Conservation (phyloP, 2,113 vertebrate species). For the Alexandromys fortis region DNA sequence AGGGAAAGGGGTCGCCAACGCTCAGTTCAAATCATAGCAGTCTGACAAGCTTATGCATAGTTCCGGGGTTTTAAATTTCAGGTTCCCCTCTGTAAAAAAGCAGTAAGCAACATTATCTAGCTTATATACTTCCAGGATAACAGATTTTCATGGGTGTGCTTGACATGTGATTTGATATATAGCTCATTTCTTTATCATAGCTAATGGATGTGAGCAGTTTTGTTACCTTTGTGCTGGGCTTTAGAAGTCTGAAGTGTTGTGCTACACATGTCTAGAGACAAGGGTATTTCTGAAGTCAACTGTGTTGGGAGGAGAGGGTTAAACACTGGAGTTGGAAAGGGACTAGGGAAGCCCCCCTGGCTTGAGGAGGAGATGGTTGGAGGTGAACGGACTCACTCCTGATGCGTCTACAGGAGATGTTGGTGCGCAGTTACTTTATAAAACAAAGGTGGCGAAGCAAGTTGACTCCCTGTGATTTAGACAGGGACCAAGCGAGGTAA, state of each 20-base stretch:
- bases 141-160: background rate
- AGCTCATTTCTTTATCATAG: background rate
- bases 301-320: background rate
- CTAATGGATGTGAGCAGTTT: background rate
- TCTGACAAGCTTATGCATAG: background rate
- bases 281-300: background rate
- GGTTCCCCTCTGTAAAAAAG: background rate
- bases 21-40: background rate
- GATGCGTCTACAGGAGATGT: background rate
- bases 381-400: background rate
- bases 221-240: background rate
- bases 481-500: background rate
- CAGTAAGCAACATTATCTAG: background rate
- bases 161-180: background rate
- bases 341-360: accelerated
- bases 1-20: background rate
- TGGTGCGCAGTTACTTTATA: background rate
- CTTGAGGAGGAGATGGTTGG: background rate
- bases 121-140: background rate
- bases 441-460: slow-evolving; percentile 8
- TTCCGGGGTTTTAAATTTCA: background rate
- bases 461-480: background rate
- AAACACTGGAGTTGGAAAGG: background rate
- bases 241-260: background rate
- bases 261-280: background rate